Evolutionary conservation across 1,140 invertebrate genomes (phyloP), one percentile per base, ranked within the genome.

Genomic region (Aphelinus atriplicis): DNA sequence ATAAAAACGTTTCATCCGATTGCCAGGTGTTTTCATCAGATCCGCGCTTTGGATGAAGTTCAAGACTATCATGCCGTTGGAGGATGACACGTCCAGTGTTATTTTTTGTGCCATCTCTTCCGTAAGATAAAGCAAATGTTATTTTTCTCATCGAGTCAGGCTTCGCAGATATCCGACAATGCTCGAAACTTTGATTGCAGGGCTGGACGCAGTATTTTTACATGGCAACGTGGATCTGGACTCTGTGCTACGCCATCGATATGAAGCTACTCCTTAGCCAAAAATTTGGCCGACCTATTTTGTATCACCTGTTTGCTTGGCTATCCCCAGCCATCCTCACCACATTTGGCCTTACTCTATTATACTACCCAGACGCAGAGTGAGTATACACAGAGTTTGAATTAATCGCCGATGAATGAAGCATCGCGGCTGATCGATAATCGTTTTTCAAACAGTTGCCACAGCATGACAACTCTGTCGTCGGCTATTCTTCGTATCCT

Each of bases 201-300:
- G 93, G 92, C 6, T 94, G 93, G 91, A 95, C 92, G 47, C 93
- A 95, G 81, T 95, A 94, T 82, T 96, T 95, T 84, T 96, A 95
- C 79, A 94, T 92, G 80, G 92, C 92, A 7, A 94, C 94, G 0
- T 95, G 94, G 92, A 90, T 94, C 65, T 96, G 94, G 94, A 96
- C 94, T 3, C 86, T 95, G 26, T 93, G 92, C 80, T 96, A 95
- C 84, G 94, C 94, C 2, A 89, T 95, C 58, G 94, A 96, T 80
- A 94, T 94, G 84, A 91, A 91, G 83, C 84, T 92, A 46, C 85
- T 93, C 45, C 84, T 95, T 48, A 89, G 89, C 63, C 92, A 94
- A 70, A 86, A 89, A 81, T 85, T 90, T 45, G 90, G 91, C 53
- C 83, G 89, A 77, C 86, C 88, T 46, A 81, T 81, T 42, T 85